phyloP scores from a whole-genome alignment of 2,113 vertebrate species.

The Pimephales promelas region DNA sequence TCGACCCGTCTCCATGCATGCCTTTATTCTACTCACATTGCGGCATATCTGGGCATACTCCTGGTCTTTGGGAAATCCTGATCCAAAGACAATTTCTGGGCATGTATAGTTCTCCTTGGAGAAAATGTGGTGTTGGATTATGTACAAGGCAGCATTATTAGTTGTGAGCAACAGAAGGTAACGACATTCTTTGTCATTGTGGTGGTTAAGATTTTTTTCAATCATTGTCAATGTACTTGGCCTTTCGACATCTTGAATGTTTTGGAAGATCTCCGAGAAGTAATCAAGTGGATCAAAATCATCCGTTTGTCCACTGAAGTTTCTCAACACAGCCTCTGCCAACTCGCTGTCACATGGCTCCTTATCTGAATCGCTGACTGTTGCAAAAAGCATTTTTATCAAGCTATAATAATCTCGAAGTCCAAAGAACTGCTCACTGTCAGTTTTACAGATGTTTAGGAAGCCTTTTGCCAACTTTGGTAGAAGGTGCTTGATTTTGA shows the following conservation, averaged over 20 bases:
- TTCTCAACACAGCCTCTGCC: constrained; percentile 74
- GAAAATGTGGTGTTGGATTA: constrained; percentile 74
- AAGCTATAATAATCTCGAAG: constrained; percentile 80
- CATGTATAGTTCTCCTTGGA: constrained; percentile 59
- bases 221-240: constrained; percentile 74
- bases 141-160: constrained; percentile 78
- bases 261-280: constrained; percentile 66
- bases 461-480: constrained; percentile 74
- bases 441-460: constrained; percentile 68
- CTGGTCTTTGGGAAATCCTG: constrained; percentile 82
- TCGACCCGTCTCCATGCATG: constrained; percentile 81
- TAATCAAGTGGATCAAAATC: constrained; percentile 66
- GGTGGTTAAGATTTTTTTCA: constrained; percentile 69
- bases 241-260: constrained; percentile 57
- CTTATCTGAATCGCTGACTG: constrained; percentile 61
- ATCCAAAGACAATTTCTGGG: constrained; percentile 81
- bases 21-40: constrained; percentile 79
- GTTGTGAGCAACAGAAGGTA: constrained; percentile 81
- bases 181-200: constrained; percentile 63
- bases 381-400: constrained; percentile 76
- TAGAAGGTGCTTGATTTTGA: constrained; percentile 73
- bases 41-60: constrained; percentile 79
- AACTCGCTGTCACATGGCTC: constrained; percentile 66
- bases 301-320: constrained; percentile 77
- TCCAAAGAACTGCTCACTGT: constrained; percentile 77